Percentiles rank a stretch among this genome's conserved stretches.
phyloP scores from a whole-genome alignment of 2,888 invertebrate genomes.

The Quadroppia sp. region DNA sequence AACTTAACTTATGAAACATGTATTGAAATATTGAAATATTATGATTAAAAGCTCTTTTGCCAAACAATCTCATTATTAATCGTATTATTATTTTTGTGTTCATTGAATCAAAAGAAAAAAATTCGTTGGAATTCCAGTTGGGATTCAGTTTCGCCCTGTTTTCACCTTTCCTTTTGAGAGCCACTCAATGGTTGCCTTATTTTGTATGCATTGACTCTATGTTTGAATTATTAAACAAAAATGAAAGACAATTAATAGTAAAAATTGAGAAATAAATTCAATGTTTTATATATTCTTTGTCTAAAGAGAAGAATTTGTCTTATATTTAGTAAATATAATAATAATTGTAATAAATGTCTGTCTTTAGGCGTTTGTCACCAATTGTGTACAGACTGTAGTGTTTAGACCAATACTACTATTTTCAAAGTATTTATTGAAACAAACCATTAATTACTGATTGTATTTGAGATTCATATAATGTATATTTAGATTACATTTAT shows the following conservation, averaged over 20 bases:
- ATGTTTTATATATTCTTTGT: constrained; percentile 15
- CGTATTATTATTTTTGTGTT: constrained; percentile 11
- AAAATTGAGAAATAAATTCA: background rate
- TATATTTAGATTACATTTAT: too few species aligned
- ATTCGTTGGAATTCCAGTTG: background rate
- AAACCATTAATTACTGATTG: background rate
- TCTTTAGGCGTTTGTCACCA: constrained; percentile 5
- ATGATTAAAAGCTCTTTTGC: constrained; percentile 5
- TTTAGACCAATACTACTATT: too few species aligned
- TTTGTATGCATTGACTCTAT: background rate
- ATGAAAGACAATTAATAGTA: background rate
- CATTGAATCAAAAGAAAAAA: background rate
- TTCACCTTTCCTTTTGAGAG: background rate
- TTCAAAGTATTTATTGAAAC: background rate
- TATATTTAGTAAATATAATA: constrained; percentile 27
- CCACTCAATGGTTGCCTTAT: background rate
- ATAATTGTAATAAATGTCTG: background rate
- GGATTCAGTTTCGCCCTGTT: constrained; percentile 6
- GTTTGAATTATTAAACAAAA: constrained; percentile 6
- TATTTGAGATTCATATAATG: too few species aligned
- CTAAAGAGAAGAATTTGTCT: background rate
- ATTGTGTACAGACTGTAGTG: too few species aligned
- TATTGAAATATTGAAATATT: too few species aligned
- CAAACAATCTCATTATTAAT: constrained; percentile 26
- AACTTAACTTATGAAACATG: background rate